A percentile compares a stretch with the other conserved stretches of the same genome.
Conservation (phyloP, 37 sponge, comb jelly and placozoan genomes). For the Crambe crambe region DNA sequence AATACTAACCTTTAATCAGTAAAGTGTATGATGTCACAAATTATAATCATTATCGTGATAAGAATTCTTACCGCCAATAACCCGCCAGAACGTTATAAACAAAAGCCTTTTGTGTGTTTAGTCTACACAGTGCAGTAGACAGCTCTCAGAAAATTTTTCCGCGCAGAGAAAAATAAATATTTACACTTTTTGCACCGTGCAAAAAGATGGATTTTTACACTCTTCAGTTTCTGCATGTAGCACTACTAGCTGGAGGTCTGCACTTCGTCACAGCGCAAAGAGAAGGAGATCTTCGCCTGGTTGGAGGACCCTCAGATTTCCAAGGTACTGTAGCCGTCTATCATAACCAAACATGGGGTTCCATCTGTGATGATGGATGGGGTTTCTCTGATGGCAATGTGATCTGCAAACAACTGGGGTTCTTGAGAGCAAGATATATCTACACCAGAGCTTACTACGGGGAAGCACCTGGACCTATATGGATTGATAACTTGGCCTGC, state of each 20-base stretch:
- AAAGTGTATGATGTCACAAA: too few relatives aligned
- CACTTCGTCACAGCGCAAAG: not conserved
- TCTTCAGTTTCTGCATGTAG: too few relatives aligned
- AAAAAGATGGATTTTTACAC: too few relatives aligned
- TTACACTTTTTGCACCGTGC: too few relatives aligned
- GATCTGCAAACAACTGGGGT: constrained; percentile 69
- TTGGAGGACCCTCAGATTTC: not conserved
- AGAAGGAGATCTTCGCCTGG: constrained; percentile 50
- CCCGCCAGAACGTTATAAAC: too few relatives aligned
- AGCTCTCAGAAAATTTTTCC: too few relatives aligned
- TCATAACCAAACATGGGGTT: constrained; percentile 68
- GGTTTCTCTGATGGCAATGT: constrained; percentile 31
- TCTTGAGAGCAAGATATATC: constrained; percentile 1
- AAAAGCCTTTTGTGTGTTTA: too few relatives aligned
- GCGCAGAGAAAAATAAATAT: too few relatives aligned
- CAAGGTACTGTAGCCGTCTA: constrained; percentile 74
- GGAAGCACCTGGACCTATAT: constrained; percentile 58
- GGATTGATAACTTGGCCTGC: constrained; percentile 55
- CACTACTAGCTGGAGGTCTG: not conserved
- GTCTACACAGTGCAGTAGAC: too few relatives aligned
- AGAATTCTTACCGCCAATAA: too few relatives aligned
- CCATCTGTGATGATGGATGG: constrained; percentile 76
- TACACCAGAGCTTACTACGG: constrained; percentile 32
- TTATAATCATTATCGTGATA: too few relatives aligned
- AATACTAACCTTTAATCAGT: too few relatives aligned